Percentiles rank a stretch among this genome's conserved stretches.
phyloP scores from a whole-genome alignment of 2,797 vertebrate species.

The Mallotus villosus region DNA sequence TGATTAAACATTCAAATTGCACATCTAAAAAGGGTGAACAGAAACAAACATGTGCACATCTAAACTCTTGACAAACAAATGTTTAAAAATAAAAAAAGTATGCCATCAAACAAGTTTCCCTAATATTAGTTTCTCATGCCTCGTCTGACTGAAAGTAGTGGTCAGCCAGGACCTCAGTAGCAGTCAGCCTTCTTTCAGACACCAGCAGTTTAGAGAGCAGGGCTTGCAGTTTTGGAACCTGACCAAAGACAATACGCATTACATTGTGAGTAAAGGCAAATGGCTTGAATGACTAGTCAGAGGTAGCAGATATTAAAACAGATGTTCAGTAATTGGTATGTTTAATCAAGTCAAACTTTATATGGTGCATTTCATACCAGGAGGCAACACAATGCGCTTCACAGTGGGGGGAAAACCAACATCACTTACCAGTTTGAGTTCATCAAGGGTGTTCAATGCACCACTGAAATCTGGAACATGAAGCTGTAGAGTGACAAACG shows the following conservation, averaged over 20 bases:
- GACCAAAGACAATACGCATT: not conserved
- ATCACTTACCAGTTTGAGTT: slow-evolving; percentile 64
- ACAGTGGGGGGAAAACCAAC: not conserved
- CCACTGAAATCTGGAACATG: slow-evolving; percentile 62
- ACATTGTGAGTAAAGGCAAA: not conserved
- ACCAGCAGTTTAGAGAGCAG: slow-evolving; percentile 26
- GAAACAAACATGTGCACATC: no score
- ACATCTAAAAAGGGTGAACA: no score
- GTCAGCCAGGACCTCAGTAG: slow-evolving; percentile 22
- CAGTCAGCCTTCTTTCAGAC: slow-evolving; percentile 17
- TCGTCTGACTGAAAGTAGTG: slow-evolving; percentile 18
- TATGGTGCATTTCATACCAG: no score
- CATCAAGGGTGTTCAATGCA: slow-evolving; percentile 57
- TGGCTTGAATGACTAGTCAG: not conserved
- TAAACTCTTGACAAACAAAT: not conserved
- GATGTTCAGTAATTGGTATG: no score
- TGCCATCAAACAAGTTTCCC: no score
- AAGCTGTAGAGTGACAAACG: slow-evolving; percentile 59
- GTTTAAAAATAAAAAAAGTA: no score
- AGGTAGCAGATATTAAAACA: no score
- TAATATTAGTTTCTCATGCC: no score
- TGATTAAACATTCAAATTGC: no score
- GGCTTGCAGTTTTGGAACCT: slow-evolving; percentile 22
- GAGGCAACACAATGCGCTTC: no score
- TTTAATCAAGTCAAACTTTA: no score